Conservation (phyloP, 53 echinoderm and acorn worm genomes). For the Holothuria scabra region DNA sequence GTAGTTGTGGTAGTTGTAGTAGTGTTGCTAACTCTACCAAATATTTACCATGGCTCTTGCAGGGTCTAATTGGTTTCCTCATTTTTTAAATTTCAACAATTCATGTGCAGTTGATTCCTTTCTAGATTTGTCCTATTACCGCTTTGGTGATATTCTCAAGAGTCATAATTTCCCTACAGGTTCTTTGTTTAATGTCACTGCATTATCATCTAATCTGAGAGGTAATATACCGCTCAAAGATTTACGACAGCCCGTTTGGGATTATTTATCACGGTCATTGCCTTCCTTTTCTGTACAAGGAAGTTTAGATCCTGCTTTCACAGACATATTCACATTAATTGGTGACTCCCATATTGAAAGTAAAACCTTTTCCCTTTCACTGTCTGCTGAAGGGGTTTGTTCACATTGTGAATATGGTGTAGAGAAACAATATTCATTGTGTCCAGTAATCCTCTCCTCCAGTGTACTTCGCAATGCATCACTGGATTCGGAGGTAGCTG, state of each 20-base stretch:
- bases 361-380: background rate
- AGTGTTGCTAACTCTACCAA: background rate
- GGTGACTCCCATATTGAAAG: background rate
- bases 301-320: background rate
- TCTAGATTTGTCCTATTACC: constrained; percentile 5
- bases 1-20: too few relatives aligned
- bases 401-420: background rate
- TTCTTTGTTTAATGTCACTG: background rate
- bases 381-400: background rate
- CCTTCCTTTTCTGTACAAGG: constrained; percentile 17
- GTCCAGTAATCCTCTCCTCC: background rate
- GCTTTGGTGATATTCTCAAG: constrained; percentile 7
- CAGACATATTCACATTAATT: constrained; percentile 4
- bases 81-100: constrained; percentile 7
- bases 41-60: background rate
- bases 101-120: constrained; percentile 18
- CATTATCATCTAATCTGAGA: background rate
- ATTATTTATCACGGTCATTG: background rate
- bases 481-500: background rate
- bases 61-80: background rate
- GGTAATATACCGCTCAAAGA: background rate
- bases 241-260: background rate
- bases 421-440: background rate
- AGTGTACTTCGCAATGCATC: background rate
- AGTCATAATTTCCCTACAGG: constrained; percentile 1